Percentiles rank a stretch among this genome's conserved stretches.
These are phyloP conservation scores for Paramisgurnus dabryanus DNA, from an alignment of 2,113 vertebrate genomes.

Conservation along the genomic window DNA sequence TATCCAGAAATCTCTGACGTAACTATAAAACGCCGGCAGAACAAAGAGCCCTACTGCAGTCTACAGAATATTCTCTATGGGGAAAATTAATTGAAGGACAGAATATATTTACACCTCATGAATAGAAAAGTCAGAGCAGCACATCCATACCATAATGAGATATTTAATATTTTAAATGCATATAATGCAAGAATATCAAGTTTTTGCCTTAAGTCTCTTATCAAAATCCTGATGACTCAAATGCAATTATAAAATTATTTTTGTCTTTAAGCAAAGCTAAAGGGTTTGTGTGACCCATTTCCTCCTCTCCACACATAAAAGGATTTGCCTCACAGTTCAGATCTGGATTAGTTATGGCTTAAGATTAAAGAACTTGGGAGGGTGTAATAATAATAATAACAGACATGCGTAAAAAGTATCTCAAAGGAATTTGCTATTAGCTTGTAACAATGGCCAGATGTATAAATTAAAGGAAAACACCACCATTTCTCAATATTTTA, in stretches of 20 bases:
- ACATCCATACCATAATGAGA: neutral
- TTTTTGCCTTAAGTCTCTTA: no score
- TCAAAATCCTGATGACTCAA: neutral
- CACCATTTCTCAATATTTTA: no score
- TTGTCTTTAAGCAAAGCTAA: neutral
- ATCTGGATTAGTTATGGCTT: neutral
- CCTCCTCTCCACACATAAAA: neutral
- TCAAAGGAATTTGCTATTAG: no score
- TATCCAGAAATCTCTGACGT: conserved; percentile 9
- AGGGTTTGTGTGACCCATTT: conserved; percentile 6
- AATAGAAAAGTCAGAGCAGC: neutral
- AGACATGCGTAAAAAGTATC: neutral
- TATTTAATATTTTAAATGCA: neutral
- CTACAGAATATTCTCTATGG: neutral
- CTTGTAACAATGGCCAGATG: no score
- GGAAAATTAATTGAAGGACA: conserved; percentile 37
- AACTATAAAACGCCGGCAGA: conserved; percentile 1
- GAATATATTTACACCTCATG: conserved; percentile 38
- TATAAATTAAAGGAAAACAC: no score
- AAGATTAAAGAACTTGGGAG: conserved; percentile 6
- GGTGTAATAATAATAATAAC: neutral
- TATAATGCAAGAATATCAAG: no score
- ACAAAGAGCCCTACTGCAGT: neutral
- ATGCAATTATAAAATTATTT: neutral
- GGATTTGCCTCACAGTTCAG: neutral